Evolutionary conservation across 2,888 invertebrate genomes (phyloP).

Genomic region (Andrena hattorfiana): DNA sequence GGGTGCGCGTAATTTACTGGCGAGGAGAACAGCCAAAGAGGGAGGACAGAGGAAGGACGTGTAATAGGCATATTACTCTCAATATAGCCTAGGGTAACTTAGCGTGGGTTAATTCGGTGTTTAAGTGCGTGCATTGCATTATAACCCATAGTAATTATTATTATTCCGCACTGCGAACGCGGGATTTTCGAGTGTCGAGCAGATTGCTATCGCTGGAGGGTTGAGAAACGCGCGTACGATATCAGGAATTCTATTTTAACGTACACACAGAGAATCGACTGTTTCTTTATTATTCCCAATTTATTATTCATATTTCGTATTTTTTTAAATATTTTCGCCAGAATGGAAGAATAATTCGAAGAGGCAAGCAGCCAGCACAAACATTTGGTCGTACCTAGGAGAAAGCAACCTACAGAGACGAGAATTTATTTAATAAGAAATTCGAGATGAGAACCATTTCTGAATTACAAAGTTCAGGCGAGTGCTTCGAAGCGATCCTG

Average conservation of each 20-base stretch:
- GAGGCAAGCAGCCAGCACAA: no score
- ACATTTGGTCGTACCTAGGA: background rate
- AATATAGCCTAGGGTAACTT: constrained; percentile 63
- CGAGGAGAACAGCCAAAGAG: constrained; percentile 63
- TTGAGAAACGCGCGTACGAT: background rate
- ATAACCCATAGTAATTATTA: constrained; percentile 53
- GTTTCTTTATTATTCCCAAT: no score
- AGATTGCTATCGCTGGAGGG: background rate
- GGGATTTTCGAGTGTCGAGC: constrained; percentile 33
- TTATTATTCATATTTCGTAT: no score
- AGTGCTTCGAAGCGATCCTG: background rate
- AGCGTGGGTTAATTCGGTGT: constrained; percentile 65
- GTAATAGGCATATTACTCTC: constrained; percentile 71
- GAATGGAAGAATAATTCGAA: no score
- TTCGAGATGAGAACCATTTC: no score
- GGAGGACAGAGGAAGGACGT: constrained; percentile 70
- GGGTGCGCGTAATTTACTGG: constrained; percentile 70
- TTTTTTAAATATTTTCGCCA: no score
- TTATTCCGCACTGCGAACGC: constrained; percentile 43
- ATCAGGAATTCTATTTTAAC: constrained; percentile 22
- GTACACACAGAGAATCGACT: no score
- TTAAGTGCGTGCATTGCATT: constrained; percentile 64
- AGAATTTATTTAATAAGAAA: background rate
- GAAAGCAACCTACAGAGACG: background rate
- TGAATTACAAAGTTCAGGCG: no score